Evolutionary conservation across 2,888 invertebrate genomes (phyloP).

Genomic region (Teinopalpus imperialis): DNA sequence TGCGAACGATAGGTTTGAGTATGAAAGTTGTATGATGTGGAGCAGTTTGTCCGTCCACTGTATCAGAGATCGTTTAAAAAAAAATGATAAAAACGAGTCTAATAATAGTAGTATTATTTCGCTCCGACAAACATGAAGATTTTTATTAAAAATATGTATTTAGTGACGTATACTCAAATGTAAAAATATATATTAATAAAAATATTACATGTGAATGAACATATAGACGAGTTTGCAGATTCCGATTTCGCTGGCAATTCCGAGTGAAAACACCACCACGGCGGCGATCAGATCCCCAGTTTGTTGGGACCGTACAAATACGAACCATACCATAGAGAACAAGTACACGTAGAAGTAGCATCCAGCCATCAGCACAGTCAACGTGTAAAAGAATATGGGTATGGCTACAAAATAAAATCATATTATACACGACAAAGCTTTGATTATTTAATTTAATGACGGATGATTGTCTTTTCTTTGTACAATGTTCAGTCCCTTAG

Average conservation of each 20-base stretch:
- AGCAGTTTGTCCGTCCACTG: too few species aligned
- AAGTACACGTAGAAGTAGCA: constrained; percentile 50
- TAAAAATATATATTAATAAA: too few species aligned
- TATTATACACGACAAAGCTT: too few species aligned
- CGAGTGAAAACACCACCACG: constrained; percentile 46
- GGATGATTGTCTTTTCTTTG: background rate
- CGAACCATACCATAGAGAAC: constrained; percentile 49
- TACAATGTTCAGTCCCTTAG: background rate
- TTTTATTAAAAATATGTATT: too few species aligned
- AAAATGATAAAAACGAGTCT: too few species aligned
- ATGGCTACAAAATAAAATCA: constrained; percentile 42
- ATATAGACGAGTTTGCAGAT: constrained; percentile 47
- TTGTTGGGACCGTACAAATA: constrained; percentile 40
- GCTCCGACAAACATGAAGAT: too few species aligned
- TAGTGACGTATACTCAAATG: too few species aligned
- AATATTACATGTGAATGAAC: constrained; percentile 42
- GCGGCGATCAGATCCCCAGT: constrained; percentile 43
- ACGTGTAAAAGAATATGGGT: constrained; percentile 40
- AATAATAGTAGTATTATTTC: too few species aligned
- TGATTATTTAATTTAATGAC: background rate
- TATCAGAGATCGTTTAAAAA: too few species aligned
- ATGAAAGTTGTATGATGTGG: too few species aligned
- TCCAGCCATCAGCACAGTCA: constrained; percentile 29
- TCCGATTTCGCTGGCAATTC: constrained; percentile 43
- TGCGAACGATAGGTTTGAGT: too few species aligned